Evolutionary conservation across 1,140 invertebrate species (phyloP).

Genomic region (Drosophila kurseongensis): DNA sequence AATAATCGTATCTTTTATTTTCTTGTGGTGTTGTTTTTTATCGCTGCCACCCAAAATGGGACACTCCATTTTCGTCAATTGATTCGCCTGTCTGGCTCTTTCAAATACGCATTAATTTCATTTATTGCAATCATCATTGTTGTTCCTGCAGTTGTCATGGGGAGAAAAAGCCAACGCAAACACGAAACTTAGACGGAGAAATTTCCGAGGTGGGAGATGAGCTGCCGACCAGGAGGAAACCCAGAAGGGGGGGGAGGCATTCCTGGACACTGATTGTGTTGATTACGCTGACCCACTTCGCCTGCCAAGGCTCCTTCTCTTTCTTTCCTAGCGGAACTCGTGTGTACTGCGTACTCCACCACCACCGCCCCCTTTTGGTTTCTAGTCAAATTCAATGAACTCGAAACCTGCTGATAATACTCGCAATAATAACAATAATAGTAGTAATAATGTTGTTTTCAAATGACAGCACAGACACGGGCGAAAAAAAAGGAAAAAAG

Average conservation of each 20-base stretch:
- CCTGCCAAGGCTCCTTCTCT: conserved; percentile 58
- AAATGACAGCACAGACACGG: conserved; percentile 61
- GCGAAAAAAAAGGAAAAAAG: conserved; percentile 12
- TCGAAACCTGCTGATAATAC: conserved; percentile 81
- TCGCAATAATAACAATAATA: conserved; percentile 77
- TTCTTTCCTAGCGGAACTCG: conserved; percentile 34
- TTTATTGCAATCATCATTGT: conserved; percentile 82
- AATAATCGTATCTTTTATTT: conserved; percentile 50
- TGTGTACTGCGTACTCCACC: conserved; percentile 12
- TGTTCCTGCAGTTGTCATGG: conserved; percentile 66
- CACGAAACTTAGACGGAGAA: conserved; percentile 57
- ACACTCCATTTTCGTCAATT: conserved; percentile 78
- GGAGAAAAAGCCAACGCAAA: conserved; percentile 69
- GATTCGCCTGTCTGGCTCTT: conserved; percentile 81
- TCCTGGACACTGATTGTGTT: conserved; percentile 80
- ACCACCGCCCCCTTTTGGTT: conserved; percentile 6
- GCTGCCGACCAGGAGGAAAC: conserved; percentile 18
- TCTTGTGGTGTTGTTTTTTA: conserved; percentile 20
- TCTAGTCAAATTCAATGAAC: conserved; percentile 78
- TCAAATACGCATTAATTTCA: conserved; percentile 83
- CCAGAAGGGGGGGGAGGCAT: conserved; percentile 32
- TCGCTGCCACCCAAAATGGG: conserved; percentile 51
- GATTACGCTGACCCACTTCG: conserved; percentile 80
- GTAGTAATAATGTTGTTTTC: conserved; percentile 78
- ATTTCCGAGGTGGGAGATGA: conserved; percentile 18